Conservation (phyloP, 2,888 invertebrate genomes). For the Hanleya hanleyi region DNA sequence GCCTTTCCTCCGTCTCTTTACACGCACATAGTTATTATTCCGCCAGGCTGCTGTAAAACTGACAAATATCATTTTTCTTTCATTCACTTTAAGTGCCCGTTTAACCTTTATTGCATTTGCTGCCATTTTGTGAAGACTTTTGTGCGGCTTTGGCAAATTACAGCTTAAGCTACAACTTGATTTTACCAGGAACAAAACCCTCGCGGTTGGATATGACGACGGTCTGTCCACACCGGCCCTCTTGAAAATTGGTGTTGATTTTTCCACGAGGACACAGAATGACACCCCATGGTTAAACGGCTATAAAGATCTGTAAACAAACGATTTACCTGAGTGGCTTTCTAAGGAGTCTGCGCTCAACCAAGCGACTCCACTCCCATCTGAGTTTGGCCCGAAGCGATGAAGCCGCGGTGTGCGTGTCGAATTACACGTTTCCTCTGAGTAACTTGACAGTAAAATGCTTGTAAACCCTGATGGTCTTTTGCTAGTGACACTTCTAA, state of each 20-base stretch:
- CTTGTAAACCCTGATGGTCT: not conserved
- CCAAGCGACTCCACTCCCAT: not conserved
- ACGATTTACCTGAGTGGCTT: not conserved
- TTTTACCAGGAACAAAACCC: not conserved
- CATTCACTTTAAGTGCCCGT: conserved; percentile 5
- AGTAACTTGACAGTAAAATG: not conserved
- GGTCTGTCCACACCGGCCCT: not conserved
- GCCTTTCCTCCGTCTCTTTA: not conserved
- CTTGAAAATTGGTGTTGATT: not conserved
- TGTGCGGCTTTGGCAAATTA: not conserved
- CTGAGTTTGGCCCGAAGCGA: not conserved
- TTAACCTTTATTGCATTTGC: not conserved
- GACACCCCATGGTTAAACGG: not conserved
- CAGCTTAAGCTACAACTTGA: not conserved
- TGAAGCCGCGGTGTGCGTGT: not conserved
- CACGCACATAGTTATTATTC: not conserved
- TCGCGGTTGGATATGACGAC: not conserved
- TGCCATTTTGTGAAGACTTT: not conserved
- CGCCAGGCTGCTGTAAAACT: not conserved
- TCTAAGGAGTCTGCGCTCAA: not conserved
- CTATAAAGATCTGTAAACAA: conserved; percentile 4
- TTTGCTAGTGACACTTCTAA: not conserved
- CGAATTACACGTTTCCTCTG: not conserved
- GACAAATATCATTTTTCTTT: conserved; percentile 11
- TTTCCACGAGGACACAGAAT: not conserved